phyloP scores from a whole-genome alignment of 2,797 vertebrate species.

The Botia almorhae region DNA sequence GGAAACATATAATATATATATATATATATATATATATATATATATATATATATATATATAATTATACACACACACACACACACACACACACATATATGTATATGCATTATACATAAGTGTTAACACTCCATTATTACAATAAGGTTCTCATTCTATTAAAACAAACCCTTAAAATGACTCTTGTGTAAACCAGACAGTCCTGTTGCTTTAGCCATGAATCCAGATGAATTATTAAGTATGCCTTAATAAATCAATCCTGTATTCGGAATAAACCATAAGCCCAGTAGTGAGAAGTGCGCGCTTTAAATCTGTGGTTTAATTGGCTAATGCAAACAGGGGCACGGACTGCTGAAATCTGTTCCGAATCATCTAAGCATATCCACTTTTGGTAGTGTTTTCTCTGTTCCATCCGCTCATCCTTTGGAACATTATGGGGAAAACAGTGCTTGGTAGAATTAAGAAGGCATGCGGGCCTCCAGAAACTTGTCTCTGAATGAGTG shows the following conservation, averaged over 20 bases:
- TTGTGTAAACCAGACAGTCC: too few species aligned
- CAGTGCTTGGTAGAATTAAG: slow-evolving; percentile 34
- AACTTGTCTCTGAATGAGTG: slow-evolving; percentile 36
- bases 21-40: too few species aligned
- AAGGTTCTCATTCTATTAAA: too few species aligned
- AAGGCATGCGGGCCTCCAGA: slow-evolving; percentile 36
- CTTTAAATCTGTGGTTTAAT: slow-evolving; percentile 4
- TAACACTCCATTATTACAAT: too few species aligned
- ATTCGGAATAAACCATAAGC: background rate
- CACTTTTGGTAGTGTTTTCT: slow-evolving; percentile 47
- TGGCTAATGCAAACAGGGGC: background rate
- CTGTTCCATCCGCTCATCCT: slow-evolving; percentile 38
- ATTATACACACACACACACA: too few species aligned
- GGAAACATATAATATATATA: too few species aligned
- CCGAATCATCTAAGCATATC: slow-evolving; percentile 22
- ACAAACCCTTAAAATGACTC: too few species aligned
- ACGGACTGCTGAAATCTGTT: background rate
- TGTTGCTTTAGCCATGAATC: background rate
- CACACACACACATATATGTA: too few species aligned
- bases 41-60: too few species aligned
- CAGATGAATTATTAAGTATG: background rate
- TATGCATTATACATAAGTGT: too few species aligned
- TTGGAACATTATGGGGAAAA: slow-evolving; percentile 35
- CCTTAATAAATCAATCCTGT: background rate
- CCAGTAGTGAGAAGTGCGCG: background rate